A percentile compares a stretch with the other conserved stretches of the same genome.
Conservation (phyloP, 2,888 invertebrate genomes). For the Chrysolina americana region DNA sequence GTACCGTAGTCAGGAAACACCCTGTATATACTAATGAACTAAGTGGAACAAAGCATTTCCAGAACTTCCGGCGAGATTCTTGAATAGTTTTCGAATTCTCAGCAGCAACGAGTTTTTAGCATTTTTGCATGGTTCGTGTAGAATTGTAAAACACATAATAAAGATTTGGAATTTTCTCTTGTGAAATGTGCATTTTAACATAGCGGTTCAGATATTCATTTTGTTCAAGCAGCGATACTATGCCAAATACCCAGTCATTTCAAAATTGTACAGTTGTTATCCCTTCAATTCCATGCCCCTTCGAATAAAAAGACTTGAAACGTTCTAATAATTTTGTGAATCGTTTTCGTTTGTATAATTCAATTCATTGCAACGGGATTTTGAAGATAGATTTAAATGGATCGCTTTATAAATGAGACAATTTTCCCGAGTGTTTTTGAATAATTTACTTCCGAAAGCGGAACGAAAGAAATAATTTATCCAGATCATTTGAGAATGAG, state of each 20-base stretch:
- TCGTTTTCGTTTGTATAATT: not conserved
- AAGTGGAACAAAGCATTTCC: no score
- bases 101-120: no score
- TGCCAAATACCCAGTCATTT: not conserved
- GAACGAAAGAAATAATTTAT: no score
- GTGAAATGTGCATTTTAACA: not conserved
- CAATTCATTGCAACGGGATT: not conserved
- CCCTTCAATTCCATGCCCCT: not conserved
- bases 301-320: not conserved
- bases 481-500: no score
- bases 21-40: no score
- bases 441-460: not conserved
- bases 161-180: no score
- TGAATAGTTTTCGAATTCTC: no score
- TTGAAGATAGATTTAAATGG: not conserved
- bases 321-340: not conserved
- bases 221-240: not conserved
- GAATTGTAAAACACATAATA: no score
- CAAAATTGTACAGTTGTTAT: not conserved
- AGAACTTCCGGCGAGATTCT: no score
- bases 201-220: not conserved
- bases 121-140: no score
- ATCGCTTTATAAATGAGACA: not conserved
- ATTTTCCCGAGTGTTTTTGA: not conserved
- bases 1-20: no score